Evolutionary conservation across 2,113 vertebrate genomes (phyloP), one percentile per base, ranked within the genome.

Genomic region (Limnothrissa miodon): DNA sequence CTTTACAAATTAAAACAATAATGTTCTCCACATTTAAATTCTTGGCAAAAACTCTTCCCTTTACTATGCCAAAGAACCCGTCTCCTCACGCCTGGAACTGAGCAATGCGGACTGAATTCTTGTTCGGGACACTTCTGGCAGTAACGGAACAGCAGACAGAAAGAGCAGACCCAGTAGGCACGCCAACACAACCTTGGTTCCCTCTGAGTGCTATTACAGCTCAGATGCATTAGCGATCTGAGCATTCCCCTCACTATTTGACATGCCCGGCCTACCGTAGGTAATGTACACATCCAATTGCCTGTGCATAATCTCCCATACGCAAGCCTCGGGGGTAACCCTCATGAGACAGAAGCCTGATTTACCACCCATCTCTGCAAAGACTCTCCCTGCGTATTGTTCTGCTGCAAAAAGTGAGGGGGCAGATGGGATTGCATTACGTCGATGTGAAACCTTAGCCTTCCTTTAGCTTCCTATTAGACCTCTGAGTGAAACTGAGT

Each of bases 351-450:
- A 44, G 44, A 39, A 29, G 44, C 39, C 79, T 45, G 48, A 85
- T 78, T 78, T 29, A 85, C 78, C 46, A 59, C 15, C 82, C 82
- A 78, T 83, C 83, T 70, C 59, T 51, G 51, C 56, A 21, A 39
- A 51, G 39, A 8, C 44, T 62, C 48, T 46, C 39, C 53, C 59
- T 2, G 15, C 74, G 74, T 21, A 74, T 74, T 74, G 82, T 82
- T 81, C 85, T 80, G 59, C 83, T 51, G 85, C 79, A 83, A 17
- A 23, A 84, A 78, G 70, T 83, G 80, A 81, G 74, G 4, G 81
- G 87, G 86, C 93, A 93, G 90, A 93, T 92, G 91, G 90, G 86
- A 87, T 86, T 90, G 87, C 87, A 85, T 74, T 74, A 74, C 66
- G 66, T 70, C 86, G 86, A 78, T 85, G 87, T 90, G 92, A 93